phyloP scores from a whole-genome alignment of 2,888 invertebrate species.

The Muscina levida region DNA sequence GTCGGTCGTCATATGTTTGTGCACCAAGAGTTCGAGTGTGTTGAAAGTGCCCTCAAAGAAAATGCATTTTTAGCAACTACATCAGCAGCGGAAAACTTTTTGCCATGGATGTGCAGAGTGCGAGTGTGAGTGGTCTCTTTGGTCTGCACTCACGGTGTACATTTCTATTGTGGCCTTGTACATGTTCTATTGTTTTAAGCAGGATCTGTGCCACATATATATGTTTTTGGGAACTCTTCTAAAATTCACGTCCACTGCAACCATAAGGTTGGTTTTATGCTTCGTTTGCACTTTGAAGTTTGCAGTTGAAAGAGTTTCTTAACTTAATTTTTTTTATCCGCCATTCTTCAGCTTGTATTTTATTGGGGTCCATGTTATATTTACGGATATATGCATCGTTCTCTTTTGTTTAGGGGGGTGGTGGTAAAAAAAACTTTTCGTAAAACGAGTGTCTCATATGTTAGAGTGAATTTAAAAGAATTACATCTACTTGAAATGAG shows the following conservation, averaged over 20 bases:
- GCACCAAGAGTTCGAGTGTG: conserved; percentile 42
- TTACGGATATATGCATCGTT: too few relatives aligned
- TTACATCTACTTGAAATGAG: too few relatives aligned
- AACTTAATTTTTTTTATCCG: conserved; percentile 45
- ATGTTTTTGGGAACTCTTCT: conserved; percentile 34
- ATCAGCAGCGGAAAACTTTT: neutral
- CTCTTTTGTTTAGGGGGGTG: too few relatives aligned
- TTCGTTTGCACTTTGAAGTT: conserved; percentile 61
- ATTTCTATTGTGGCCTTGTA: conserved; percentile 13
- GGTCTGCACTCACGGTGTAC: conserved; percentile 39
- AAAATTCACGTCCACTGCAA: conserved; percentile 54
- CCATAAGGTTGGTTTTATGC: conserved; percentile 61
- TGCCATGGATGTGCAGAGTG: too few relatives aligned
- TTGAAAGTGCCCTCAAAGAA: conserved; percentile 55
- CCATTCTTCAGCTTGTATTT: too few relatives aligned
- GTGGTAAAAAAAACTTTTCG: too few relatives aligned
- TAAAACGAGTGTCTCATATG: too few relatives aligned
- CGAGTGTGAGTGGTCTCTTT: conserved; percentile 59
- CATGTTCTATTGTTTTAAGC: conserved; percentile 8
- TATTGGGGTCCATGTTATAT: too few relatives aligned
- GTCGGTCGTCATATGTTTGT: neutral
- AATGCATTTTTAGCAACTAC: conserved; percentile 40
- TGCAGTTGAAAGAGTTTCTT: conserved; percentile 49
- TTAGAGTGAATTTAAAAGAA: too few relatives aligned
- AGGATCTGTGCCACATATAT: conserved; percentile 5